phyloP scores from a whole-genome alignment of 2,113 vertebrate genomes.

The Cyrtonyx montezumae region DNA sequence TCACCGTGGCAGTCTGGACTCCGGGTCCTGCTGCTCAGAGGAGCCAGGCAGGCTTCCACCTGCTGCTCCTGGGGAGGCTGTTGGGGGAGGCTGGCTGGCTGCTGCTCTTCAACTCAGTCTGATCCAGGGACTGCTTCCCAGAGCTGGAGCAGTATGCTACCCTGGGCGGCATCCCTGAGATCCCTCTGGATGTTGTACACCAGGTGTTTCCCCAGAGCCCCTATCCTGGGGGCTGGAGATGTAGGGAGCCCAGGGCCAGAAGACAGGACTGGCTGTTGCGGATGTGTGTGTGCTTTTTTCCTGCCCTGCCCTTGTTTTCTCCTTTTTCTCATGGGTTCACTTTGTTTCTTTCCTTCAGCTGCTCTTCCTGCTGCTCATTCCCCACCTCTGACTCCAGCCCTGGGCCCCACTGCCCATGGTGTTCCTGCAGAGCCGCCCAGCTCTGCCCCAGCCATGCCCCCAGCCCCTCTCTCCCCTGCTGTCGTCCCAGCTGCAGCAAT shows the following conservation, averaged over 20 bases:
- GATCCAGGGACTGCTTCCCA: neutral
- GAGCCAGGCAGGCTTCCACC: neutral
- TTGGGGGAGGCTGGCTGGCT: neutral
- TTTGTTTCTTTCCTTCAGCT: slow-evolving; percentile 79
- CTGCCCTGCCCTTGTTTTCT: neutral
- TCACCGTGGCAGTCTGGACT: neutral
- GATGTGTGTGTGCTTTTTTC: neutral
- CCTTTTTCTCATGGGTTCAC: slow-evolving; percentile 31
- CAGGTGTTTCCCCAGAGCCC: neutral
- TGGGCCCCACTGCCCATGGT: neutral
- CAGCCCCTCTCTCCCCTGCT: accelerated
- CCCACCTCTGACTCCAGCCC: slow-evolving; percentile 74
- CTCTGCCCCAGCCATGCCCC: slow-evolving; percentile 45
- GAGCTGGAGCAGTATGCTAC: too few species aligned
- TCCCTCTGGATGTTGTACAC: neutral
- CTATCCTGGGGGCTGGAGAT: neutral
- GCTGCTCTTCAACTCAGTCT: neutral
- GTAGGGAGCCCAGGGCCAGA: neutral
- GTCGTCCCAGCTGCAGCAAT: neutral
- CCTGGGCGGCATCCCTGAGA: neutral
- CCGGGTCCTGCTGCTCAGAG: neutral
- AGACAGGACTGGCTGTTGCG: neutral
- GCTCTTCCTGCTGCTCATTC: slow-evolving; percentile 76
- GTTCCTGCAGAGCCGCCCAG: accelerated
- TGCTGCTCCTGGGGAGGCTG: neutral